phyloP scores from a whole-genome alignment of 2,113 vertebrate genomes.

The Orycteropus afer region DNA sequence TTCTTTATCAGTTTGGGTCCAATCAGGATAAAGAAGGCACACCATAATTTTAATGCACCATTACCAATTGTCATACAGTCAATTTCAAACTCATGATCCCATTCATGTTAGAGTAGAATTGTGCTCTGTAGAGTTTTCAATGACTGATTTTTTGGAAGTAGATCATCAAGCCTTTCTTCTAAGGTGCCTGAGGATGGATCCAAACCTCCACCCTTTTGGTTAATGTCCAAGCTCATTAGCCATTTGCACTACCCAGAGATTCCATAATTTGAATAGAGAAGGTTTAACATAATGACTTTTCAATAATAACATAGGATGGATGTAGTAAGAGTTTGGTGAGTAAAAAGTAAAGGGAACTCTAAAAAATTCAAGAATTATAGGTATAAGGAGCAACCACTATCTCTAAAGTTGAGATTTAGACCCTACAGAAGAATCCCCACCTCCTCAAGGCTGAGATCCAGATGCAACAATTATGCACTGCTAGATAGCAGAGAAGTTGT shows the following conservation, averaged over 20 bases:
- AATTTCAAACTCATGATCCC: too few species aligned
- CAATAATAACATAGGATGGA: neutral
- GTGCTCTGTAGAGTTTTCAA: too few species aligned
- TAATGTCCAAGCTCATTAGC: too few species aligned
- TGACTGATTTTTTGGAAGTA: too few species aligned
- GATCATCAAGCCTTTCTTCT: too few species aligned
- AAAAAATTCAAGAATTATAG: neutral
- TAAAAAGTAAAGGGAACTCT: neutral
- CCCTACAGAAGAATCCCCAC: too few species aligned
- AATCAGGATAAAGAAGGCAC: too few species aligned
- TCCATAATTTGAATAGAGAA: neutral
- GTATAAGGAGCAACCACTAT: neutral
- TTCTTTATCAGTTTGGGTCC: neutral
- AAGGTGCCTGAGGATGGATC: too few species aligned
- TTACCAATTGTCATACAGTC: too few species aligned
- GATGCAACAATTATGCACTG: neutral
- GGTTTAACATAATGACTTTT: neutral
- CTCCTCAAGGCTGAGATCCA: neutral
- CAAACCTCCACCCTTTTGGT: too few species aligned
- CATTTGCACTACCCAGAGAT: too few species aligned
- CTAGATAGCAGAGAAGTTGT: neutral
- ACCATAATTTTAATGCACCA: neutral
- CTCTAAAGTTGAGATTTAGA: neutral
- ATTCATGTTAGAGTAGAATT: too few species aligned
- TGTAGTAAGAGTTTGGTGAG: neutral